Conservation (phyloP, 2,888 invertebrate species). For the Corythucha ciliata region DNA sequence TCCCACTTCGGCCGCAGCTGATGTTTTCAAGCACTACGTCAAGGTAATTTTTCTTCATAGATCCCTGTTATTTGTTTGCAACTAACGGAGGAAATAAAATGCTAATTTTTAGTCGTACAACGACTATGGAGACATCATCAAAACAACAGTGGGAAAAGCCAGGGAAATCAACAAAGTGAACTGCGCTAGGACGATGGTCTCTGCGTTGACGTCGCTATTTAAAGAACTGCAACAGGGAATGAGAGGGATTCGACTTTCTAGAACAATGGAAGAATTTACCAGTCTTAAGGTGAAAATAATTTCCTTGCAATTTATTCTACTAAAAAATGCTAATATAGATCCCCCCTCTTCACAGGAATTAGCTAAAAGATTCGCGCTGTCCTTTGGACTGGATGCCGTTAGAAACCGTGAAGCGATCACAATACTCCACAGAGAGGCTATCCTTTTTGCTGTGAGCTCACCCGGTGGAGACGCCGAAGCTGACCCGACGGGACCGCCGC, state of each 20-base stretch:
- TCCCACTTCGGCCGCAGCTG: slow-evolving; percentile 82
- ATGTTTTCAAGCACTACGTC: slow-evolving; percentile 95
- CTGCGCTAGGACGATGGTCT: slow-evolving; percentile 88
- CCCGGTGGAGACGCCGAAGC: slow-evolving; percentile 50
- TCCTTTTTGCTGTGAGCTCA: slow-evolving; percentile 76
- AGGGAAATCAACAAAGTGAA: slow-evolving; percentile 95
- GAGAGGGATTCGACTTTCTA: slow-evolving; percentile 46
- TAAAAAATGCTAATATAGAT: neutral
- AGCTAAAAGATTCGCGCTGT: slow-evolving; percentile 91
- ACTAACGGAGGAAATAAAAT: neutral
- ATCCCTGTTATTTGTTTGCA: neutral
- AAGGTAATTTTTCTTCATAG: slow-evolving; percentile 50
- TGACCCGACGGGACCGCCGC: slow-evolving; percentile 71
- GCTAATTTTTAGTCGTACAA: slow-evolving; percentile 68
- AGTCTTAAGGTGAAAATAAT: slow-evolving; percentile 72
- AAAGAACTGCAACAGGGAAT: slow-evolving; percentile 53
- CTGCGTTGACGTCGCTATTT: slow-evolving; percentile 83
- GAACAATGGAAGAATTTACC: slow-evolving; percentile 71
- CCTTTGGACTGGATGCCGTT: slow-evolving; percentile 92
- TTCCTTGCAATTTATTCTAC: neutral
- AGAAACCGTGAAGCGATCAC: slow-evolving; percentile 95
- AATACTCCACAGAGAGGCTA: slow-evolving; percentile 88
- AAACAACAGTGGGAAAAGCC: slow-evolving; percentile 91
- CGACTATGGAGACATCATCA: slow-evolving; percentile 97
- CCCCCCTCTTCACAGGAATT: slow-evolving; percentile 64